phyloP scores from a whole-genome alignment of 37 sponge, comb jelly and placozoan species.

The Cliona cf. orientalis region DNA sequence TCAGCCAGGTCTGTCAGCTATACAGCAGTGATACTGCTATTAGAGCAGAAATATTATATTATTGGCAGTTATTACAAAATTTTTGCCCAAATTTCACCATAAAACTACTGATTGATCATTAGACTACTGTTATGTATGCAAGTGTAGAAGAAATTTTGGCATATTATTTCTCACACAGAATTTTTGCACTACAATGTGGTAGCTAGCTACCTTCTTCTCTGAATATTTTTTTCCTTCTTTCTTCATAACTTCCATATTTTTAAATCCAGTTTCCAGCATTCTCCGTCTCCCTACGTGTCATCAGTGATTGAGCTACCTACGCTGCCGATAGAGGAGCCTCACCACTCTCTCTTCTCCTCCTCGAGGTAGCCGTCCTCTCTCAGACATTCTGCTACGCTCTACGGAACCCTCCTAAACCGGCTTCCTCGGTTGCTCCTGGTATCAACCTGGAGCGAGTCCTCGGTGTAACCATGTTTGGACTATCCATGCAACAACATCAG shows the following conservation, averaged over 20 bases:
- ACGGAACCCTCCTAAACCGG: conserved; percentile 3
- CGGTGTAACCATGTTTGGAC: conserved; percentile 10
- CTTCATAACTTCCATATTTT: background rate
- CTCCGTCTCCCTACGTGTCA: background rate
- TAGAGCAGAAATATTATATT: too few species aligned
- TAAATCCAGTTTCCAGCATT: background rate
- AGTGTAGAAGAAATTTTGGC: background rate
- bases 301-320: background rate
- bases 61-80: too few species aligned
- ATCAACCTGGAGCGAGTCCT: conserved; percentile 28
- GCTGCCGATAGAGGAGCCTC: conserved; percentile 26
- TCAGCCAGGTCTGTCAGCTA: background rate
- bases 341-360: conserved; percentile 8
- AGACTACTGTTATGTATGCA: too few species aligned
- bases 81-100: background rate
- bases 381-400: conserved; percentile 13
- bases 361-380: background rate
- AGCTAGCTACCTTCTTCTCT: background rate
- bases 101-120: background rate
- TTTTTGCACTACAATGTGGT: background rate
- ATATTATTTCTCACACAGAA: background rate
- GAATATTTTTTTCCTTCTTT: background rate
- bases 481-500: conserved; percentile 7
- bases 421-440: background rate
- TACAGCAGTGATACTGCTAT: too few species aligned